Evolutionary conservation across 2,113 vertebrate species (phyloP).

Genomic region (Phalacrocorax carbo): DNA sequence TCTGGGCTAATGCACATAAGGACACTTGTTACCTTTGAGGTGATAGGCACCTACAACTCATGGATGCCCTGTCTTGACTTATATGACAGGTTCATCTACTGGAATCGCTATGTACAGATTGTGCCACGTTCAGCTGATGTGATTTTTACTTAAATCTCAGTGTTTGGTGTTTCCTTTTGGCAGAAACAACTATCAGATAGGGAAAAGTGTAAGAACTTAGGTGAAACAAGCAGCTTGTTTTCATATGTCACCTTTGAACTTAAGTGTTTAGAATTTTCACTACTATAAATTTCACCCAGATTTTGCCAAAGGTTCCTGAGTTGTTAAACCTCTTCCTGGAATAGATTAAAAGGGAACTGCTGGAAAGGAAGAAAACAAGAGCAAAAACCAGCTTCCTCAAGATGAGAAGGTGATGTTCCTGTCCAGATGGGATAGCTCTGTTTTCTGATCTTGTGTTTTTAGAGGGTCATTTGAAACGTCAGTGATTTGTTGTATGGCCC

Average conservation of each 20-base stretch:
- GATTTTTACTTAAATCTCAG: not conserved
- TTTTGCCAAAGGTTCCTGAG: not conserved
- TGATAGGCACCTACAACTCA: not conserved
- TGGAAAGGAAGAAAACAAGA: not conserved
- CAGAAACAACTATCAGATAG: not conserved
- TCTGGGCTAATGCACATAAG: not conserved
- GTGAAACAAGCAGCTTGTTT: not conserved
- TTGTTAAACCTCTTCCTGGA: not conserved
- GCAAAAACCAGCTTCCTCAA: not conserved
- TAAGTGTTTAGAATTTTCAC: not conserved
- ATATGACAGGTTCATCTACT: rapidly evolving
- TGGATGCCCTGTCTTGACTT: not conserved
- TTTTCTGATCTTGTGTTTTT: not conserved
- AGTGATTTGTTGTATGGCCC: not conserved
- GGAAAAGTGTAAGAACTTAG: not conserved
- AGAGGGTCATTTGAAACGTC: conserved; percentile 10
- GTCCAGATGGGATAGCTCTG: not conserved
- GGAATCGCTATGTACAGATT: not conserved
- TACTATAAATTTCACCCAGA: not conserved
- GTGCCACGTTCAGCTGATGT: not conserved
- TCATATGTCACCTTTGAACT: not conserved
- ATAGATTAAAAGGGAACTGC: not conserved
- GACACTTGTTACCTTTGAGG: not conserved
- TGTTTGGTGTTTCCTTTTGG: not conserved
- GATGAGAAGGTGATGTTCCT: not conserved